phyloP scores from a whole-genome alignment of 1,140 invertebrate species.

The Penaeus chinensis region DNA sequence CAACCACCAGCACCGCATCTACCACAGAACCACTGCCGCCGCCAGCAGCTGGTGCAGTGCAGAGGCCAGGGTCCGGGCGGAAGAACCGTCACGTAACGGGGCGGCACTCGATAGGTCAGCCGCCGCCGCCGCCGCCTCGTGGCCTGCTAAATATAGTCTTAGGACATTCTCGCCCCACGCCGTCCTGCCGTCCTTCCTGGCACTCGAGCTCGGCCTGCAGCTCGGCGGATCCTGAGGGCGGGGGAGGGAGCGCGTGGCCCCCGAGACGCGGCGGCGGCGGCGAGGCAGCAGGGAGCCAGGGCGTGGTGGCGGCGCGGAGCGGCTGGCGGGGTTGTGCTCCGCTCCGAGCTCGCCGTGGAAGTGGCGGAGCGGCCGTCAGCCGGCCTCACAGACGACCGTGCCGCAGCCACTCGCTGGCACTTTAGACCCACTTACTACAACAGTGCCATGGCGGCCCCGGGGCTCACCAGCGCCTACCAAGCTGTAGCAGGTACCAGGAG shows the following conservation, averaged over 20 bases:
- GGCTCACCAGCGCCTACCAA: neutral
- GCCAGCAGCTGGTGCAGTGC: conserved; percentile 56
- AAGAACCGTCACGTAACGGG: conserved; percentile 54
- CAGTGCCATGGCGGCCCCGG: conserved; percentile 4
- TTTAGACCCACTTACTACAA: conserved; percentile 47
- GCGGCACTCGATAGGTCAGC: conserved; percentile 39
- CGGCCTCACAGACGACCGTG: conserved; percentile 22
- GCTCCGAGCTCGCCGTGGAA: conserved; percentile 38
- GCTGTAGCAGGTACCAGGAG: too few relatives aligned
- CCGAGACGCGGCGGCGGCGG: neutral
- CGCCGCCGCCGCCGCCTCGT: conserved; percentile 39
- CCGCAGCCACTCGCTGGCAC: conserved; percentile 42
- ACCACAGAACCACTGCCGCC: conserved; percentile 11
- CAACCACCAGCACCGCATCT: neutral
- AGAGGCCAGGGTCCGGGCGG: conserved; percentile 34
- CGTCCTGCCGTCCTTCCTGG: neutral
- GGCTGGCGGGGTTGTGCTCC: conserved; percentile 27
- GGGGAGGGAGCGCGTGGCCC: neutral
- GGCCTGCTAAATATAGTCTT: conserved; percentile 54
- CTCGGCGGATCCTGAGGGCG: neutral
- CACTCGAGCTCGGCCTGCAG: neutral
- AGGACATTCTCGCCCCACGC: neutral
- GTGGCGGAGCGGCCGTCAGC: conserved; percentile 45
- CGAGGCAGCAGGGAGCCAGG: conserved; percentile 31
- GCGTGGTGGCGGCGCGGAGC: conserved; percentile 38